Evolutionary conservation across 53 echinoderm and acorn worm genomes (phyloP).

Genomic region (Glandiceps talaboti): DNA sequence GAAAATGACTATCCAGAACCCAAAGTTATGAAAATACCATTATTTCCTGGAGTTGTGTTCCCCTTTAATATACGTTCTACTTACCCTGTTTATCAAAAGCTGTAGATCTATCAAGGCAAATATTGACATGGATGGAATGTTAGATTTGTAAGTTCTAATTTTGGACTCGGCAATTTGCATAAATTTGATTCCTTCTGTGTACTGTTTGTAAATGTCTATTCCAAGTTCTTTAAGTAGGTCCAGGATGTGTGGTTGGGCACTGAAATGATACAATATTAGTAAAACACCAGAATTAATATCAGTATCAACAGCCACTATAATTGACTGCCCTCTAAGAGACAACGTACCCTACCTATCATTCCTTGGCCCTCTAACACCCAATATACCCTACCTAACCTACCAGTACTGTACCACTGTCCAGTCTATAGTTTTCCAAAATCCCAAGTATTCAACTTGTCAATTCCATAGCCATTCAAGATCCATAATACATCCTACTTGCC

Average conservation of each 20-base stretch:
- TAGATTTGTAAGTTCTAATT: conserved; percentile 44
- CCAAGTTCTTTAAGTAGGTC: conserved; percentile 73
- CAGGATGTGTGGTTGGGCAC: conserved; percentile 56
- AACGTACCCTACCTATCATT: conserved; percentile 89
- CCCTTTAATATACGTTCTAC: too few species aligned
- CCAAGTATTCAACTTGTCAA: conserved; percentile 92
- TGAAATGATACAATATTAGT: too few species aligned
- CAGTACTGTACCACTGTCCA: too few species aligned
- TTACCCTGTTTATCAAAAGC: conserved; percentile 55
- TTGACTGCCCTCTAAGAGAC: too few species aligned
- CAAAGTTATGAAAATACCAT: too few species aligned
- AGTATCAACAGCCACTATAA: too few species aligned
- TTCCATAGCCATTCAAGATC: conserved; percentile 90
- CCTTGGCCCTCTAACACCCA: conserved; percentile 95
- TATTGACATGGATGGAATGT: conserved; percentile 67
- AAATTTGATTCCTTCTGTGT: conserved; percentile 40
- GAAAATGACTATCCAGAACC: neutral
- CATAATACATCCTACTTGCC: conserved; percentile 58
- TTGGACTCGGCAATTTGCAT: conserved; percentile 53
- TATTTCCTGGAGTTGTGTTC: too few species aligned
- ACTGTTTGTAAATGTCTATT: conserved; percentile 66
- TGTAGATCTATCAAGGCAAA: conserved; percentile 62
- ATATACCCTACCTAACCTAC: conserved; percentile 53
- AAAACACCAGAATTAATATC: too few species aligned
- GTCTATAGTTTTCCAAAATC: too few species aligned